Evolutionary conservation across 2,888 invertebrate species (phyloP), one percentile per base, ranked within the genome.

Genomic region (Hypolimnas misippus): DNA sequence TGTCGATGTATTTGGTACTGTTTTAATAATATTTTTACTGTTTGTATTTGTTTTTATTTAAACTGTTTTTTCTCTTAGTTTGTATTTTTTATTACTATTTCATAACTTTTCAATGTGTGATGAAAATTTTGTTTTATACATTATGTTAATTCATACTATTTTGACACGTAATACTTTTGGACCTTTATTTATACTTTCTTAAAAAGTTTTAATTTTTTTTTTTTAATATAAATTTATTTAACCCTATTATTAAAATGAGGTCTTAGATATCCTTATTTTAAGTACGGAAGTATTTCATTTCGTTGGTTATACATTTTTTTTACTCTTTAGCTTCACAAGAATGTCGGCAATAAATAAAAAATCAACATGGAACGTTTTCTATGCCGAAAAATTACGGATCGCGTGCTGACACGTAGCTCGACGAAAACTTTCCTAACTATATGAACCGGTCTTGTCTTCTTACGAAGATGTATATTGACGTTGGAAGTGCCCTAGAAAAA

Each of bases 361-460:
- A 57, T 57, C 49, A 53, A 46, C 50, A 54, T 52, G 57, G 21
- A 59, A 60, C 33, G 38, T 54, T 55, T 60, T 42, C 57, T 31
- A 38, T 58, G 52, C 44, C 17, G 49, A 40, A 44, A 61, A 46
- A 57, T 57, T 54, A 54, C 16, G 53, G 33, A 62, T 63, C 65
- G 63, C 62, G 59, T 66, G 65, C 53, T 1, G 29, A 55, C 62
- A 63, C 50, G 57, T 63, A 33, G 49, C 55, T 21, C 46, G 35
- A 54, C 57, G 57, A 53, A 53, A 62, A 62, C 57, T 53, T 40
- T 46, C 57, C 38, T 57, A 57, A 33, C 63, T 50, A 57, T 53
- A 44, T 54, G 46, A 53, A 40, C 29, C 31, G 53, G 57, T 17
- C 33, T 57, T 49, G 57, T 49, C 57, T 38, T 57, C 19, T 46